These are phyloP conservation scores for Pipa parva DNA, from an alignment of 2,113 vertebrate genomes.

Conservation along the genomic window DNA sequence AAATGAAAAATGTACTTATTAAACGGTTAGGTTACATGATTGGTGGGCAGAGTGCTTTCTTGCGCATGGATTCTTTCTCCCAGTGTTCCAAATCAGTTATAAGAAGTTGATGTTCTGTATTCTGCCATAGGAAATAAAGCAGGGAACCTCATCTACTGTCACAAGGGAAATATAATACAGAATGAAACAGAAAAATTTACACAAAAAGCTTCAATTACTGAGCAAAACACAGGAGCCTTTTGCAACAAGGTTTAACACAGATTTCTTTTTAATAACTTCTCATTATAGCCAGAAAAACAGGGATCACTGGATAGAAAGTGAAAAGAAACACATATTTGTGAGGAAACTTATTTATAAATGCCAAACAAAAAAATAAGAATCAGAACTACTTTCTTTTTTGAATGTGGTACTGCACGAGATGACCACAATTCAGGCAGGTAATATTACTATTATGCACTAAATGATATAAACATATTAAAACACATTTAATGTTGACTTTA, in stretches of 20 bases:
- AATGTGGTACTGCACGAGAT: slow-evolving; percentile 7
- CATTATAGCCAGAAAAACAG: slow-evolving; percentile 34
- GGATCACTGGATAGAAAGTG: slow-evolving; percentile 16
- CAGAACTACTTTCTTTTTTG: neutral
- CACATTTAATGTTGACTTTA: too few species aligned
- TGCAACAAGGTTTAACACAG: slow-evolving; percentile 39
- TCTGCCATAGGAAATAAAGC: slow-evolving; percentile 27
- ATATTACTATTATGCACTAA: neutral
- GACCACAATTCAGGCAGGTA: neutral
- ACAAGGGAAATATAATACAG: slow-evolving; percentile 44
- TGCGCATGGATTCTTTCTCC: slow-evolving; percentile 1
- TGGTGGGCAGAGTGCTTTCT: neutral
- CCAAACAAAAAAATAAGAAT: neutral
- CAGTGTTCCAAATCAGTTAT: slow-evolving; percentile 1
- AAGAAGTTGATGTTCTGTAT: slow-evolving; percentile 34
- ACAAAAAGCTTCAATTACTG: slow-evolving; percentile 43
- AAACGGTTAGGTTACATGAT: slow-evolving; percentile 7
- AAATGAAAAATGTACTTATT: slow-evolving; percentile 1
- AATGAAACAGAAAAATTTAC: slow-evolving; percentile 43
- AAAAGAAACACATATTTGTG: slow-evolving; percentile 1
- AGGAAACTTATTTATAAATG: neutral
- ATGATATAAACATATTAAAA: too few species aligned
- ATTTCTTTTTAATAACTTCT: slow-evolving; percentile 31
- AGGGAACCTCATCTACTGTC: slow-evolving; percentile 31
- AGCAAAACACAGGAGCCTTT: slow-evolving; percentile 26